Evolutionary conservation across 2,888 invertebrate species (phyloP).

Genomic region (Brachynemurus nebulosus): DNA sequence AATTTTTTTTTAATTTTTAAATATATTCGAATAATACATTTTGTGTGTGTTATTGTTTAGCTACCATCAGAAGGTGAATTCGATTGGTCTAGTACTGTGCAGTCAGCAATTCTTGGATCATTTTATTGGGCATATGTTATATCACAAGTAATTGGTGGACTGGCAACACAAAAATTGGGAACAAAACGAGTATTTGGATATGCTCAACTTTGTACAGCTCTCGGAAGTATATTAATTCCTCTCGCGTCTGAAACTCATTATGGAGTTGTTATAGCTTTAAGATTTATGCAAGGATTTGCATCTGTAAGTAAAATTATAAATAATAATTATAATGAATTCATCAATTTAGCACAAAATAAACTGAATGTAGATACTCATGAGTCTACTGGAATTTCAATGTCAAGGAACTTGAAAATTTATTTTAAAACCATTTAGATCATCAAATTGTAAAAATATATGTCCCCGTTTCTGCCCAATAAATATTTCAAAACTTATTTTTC

Average conservation of each 20-base stretch:
- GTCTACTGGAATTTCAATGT: too few species aligned
- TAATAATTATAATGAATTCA: too few species aligned
- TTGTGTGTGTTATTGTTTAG: background rate
- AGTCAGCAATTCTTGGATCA: slow-evolving; percentile 49
- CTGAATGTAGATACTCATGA: too few species aligned
- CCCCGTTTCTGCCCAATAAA: too few species aligned
- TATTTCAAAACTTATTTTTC: too few species aligned
- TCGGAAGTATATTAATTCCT: slow-evolving; percentile 52
- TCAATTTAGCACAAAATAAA: too few species aligned
- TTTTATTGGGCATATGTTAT: slow-evolving; percentile 63
- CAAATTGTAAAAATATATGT: too few species aligned
- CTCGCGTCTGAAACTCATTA: slow-evolving; percentile 47
- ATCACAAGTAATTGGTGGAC: slow-evolving; percentile 53
- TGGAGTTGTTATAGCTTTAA: slow-evolving; percentile 41
- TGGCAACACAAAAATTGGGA: slow-evolving; percentile 54
- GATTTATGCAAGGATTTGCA: slow-evolving; percentile 54
- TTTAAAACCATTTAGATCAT: too few species aligned
- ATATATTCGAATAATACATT: background rate
- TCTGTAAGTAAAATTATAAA: too few species aligned
- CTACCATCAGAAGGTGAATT: slow-evolving; percentile 36
- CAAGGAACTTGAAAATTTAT: too few species aligned
- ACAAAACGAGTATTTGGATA: slow-evolving; percentile 57
- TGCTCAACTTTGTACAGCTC: slow-evolving; percentile 52
- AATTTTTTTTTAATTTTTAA: background rate
- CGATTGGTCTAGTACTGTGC: slow-evolving; percentile 48